Percentiles rank a stretch among this genome's conserved stretches.
These are phyloP conservation scores for Heliopora coerulea DNA, from an alignment of 92 coral and sea anemone species.

Conservation along the genomic window DNA sequence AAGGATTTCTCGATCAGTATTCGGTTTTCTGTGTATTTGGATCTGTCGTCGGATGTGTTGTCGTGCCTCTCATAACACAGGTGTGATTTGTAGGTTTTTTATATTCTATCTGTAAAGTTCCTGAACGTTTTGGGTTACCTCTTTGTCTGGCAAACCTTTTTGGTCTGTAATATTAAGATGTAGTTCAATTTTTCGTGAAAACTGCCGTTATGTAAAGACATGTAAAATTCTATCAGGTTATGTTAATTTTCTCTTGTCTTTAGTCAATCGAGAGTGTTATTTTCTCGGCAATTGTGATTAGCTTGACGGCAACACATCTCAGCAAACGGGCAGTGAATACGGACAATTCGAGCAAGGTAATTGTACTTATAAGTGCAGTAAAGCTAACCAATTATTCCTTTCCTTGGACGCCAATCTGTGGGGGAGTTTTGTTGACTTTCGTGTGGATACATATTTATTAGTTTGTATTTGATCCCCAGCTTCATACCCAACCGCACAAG, in stretches of 20 bases:
- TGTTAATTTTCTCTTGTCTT: conserved; percentile 1
- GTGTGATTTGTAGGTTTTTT: conserved; percentile 43
- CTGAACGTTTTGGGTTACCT: conserved; percentile 3
- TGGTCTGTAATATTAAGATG: too few species aligned
- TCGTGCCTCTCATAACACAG: conserved; percentile 97
- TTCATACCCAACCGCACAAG: conserved; percentile 33
- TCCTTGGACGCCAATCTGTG: background rate
- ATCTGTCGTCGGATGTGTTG: conserved; percentile 99
- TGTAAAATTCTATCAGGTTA: background rate
- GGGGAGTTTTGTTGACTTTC: background rate
- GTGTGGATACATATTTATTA: background rate
- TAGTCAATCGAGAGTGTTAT: conserved; percentile 99
- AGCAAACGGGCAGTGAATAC: conserved; percentile 93
- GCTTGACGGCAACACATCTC: conserved; percentile 94
- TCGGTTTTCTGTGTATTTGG: conserved; percentile 99
- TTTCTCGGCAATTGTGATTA: conserved; percentile 96
- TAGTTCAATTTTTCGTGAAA: background rate
- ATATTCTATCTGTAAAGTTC: conserved; percentile 3
- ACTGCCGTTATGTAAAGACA: background rate
- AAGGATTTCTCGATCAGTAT: conserved; percentile 99
- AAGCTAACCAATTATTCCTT: background rate
- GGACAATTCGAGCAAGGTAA: conserved; percentile 84
- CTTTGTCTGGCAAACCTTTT: too few species aligned
- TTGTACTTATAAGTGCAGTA: conserved; percentile 4
- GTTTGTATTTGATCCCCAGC: conserved; percentile 5